Conservation (phyloP, 2,888 invertebrate species). For the Dasypogon diadema region DNA sequence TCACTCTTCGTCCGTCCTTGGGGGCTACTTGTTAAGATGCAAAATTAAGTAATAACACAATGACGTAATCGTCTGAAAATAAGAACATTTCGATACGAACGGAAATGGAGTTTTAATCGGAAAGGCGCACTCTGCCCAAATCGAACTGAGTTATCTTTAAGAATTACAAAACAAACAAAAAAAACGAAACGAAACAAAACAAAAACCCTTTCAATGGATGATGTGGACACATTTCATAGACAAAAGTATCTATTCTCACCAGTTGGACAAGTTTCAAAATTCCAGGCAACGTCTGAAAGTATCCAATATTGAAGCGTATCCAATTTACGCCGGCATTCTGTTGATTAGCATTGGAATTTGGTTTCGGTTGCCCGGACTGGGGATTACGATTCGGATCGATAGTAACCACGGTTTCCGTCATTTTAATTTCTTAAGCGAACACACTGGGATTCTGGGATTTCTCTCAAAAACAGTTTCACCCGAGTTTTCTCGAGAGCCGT, state of each 20-base stretch:
- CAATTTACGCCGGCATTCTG: conserved; percentile 72
- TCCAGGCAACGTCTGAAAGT: conserved; percentile 86
- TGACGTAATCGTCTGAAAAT: conserved; percentile 23
- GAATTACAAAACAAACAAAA: background rate
- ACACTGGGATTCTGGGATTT: background rate
- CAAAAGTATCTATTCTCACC: conserved; percentile 72
- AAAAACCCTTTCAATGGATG: background rate
- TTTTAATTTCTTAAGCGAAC: conserved; percentile 67
- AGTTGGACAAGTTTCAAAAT: conserved; percentile 83
- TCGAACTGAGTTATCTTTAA: background rate
- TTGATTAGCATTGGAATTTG: conserved; percentile 65
- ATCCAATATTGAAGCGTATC: conserved; percentile 81
- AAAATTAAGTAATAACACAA: conserved; percentile 26
- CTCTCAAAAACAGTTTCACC: background rate
- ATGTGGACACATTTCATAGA: too few species aligned
- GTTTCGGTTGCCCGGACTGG: conserved; percentile 60
- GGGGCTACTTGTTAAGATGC: background rate
- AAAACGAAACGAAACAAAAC: background rate
- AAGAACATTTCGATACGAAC: background rate
- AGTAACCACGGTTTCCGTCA: conserved; percentile 87
- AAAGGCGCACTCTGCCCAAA: background rate
- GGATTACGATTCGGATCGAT: conserved; percentile 75
- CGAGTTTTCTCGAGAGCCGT: too few species aligned
- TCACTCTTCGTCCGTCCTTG: conserved; percentile 16
- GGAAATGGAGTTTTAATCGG: background rate